phyloP scores from a whole-genome alignment of 2,888 invertebrate genomes.

The Polydrusus pterygomalis region DNA sequence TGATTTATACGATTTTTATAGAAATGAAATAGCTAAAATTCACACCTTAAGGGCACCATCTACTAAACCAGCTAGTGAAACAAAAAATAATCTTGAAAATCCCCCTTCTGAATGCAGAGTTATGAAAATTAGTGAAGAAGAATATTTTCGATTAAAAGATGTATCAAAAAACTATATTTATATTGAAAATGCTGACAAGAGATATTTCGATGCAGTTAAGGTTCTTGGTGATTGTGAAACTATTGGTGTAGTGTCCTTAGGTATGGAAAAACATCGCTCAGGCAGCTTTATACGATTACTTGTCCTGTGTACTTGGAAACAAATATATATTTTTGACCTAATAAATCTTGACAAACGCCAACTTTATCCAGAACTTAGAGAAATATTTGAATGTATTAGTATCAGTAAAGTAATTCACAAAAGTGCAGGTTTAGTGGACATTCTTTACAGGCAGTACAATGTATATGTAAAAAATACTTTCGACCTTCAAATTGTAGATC shows the following conservation, averaged over 20 bases:
- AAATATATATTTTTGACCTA: conserved; percentile 59
- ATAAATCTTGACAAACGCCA: conserved; percentile 50
- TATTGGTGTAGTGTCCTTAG: conserved; percentile 57
- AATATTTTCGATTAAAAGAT: conserved; percentile 58
- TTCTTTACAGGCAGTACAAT: conserved; percentile 57
- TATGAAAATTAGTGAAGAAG: conserved; percentile 57
- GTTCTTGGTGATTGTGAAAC: conserved; percentile 57
- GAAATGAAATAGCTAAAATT: conserved; percentile 57
- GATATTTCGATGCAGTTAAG: conserved; percentile 59
- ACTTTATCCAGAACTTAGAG: conserved; percentile 59
- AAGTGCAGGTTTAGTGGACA: conserved; percentile 58
- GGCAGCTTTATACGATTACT: conserved; percentile 52
- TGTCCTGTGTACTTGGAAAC: conserved; percentile 57
- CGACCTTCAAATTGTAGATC: conserved; percentile 59
- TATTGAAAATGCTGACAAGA: conserved; percentile 57
- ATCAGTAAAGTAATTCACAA: conserved; percentile 60
- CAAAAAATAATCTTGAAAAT: background rate
- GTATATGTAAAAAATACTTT: conserved; percentile 58
- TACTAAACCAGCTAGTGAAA: conserved; percentile 27
- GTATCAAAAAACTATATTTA: conserved; percentile 56
- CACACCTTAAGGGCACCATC: conserved; percentile 50
- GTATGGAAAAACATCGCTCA: conserved; percentile 55
- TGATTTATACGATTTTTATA: conserved; percentile 57
- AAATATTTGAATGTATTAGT: conserved; percentile 58
- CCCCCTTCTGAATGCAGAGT: conserved; percentile 26